These are phyloP conservation scores for Drosophila tani DNA, from an alignment of 1,140 invertebrate genomes.

Conservation along the genomic window DNA sequence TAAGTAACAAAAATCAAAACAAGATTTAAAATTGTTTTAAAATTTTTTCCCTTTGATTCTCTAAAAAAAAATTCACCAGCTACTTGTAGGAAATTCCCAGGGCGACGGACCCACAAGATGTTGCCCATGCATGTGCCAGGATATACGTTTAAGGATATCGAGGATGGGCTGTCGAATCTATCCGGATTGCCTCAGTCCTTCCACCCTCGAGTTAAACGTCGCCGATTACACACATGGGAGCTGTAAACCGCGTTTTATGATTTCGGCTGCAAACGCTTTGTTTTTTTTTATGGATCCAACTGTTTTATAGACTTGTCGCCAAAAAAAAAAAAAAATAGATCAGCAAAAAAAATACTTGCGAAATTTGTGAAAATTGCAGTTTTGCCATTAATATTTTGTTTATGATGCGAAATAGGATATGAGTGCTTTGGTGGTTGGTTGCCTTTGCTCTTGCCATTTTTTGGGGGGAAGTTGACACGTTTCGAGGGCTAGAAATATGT, in stretches of 20 bases:
- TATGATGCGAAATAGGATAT: conserved; percentile 15
- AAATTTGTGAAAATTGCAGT: conserved; percentile 41
- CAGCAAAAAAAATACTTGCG: conserved; percentile 32
- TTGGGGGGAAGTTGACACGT: background rate
- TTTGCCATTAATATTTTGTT: conserved; percentile 37
- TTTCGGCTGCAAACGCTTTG: conserved; percentile 44
- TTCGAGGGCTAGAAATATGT: background rate
- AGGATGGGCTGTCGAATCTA: background rate
- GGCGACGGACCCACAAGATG: conserved; percentile 15
- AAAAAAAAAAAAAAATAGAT: conserved; percentile 26
- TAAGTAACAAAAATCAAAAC: conserved; percentile 38
- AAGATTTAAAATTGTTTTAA: conserved; percentile 49
- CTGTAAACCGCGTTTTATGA: conserved; percentile 81
- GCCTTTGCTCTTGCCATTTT: background rate
- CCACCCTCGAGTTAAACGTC: conserved; percentile 60
- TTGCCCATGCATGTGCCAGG: conserved; percentile 10
- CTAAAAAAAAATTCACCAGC: background rate
- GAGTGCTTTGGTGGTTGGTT: conserved; percentile 24
- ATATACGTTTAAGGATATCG: conserved; percentile 1
- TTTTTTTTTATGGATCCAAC: conserved; percentile 20
- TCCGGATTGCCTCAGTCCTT: conserved; percentile 7
- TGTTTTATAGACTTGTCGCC: conserved; percentile 29
- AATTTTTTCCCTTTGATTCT: conserved; percentile 33
- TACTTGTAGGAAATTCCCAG: conserved; percentile 41
- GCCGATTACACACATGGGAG: conserved; percentile 79